Evolutionary conservation across 2,797 vertebrate genomes (phyloP).

Genomic region (Hippoglossus hippoglossus): DNA sequence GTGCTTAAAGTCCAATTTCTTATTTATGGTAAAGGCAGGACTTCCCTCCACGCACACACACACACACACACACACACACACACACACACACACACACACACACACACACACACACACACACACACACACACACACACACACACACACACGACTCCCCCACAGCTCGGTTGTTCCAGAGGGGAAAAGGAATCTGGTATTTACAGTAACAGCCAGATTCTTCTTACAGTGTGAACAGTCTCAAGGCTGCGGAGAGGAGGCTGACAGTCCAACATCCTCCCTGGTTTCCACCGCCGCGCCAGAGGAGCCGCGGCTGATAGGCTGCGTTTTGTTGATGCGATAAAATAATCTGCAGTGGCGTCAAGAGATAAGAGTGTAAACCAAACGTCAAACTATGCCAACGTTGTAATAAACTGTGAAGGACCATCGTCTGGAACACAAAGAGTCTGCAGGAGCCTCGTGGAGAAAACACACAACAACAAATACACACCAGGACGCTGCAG

Average conservation of each 20-base stretch:
- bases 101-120: conserved; percentile 25
- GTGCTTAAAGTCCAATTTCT: conserved; percentile 31
- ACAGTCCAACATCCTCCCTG: conserved; percentile 27
- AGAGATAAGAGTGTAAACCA: conserved; percentile 29
- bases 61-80: conserved; percentile 18
- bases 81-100: conserved; percentile 23
- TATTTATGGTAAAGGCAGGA: conserved; percentile 60
- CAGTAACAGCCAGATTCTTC: conserved; percentile 53
- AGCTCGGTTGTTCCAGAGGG: conserved; percentile 45
- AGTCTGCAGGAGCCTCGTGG: no score
- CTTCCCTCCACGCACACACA: conserved; percentile 49
- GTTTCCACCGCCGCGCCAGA: conserved; percentile 8
- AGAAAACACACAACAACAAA: no score
- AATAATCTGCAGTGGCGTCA: conserved; percentile 35
- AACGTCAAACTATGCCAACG: not conserved
- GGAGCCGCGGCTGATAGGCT: no score
- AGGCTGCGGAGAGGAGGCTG: conserved; percentile 45
- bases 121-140: conserved; percentile 16
- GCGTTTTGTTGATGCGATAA: conserved; percentile 34
- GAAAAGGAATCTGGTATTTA: conserved; percentile 67
- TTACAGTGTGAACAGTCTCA: conserved; percentile 61
- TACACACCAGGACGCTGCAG: not conserved
- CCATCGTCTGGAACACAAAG: no score
- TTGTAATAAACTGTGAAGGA: no score
- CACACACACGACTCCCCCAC: conserved; percentile 40